Percentiles rank a stretch among this genome's conserved stretches.
These are phyloP conservation scores for Oligia fasciuncula DNA, from an alignment of 2,888 invertebrate species.

Conservation along the genomic window DNA sequence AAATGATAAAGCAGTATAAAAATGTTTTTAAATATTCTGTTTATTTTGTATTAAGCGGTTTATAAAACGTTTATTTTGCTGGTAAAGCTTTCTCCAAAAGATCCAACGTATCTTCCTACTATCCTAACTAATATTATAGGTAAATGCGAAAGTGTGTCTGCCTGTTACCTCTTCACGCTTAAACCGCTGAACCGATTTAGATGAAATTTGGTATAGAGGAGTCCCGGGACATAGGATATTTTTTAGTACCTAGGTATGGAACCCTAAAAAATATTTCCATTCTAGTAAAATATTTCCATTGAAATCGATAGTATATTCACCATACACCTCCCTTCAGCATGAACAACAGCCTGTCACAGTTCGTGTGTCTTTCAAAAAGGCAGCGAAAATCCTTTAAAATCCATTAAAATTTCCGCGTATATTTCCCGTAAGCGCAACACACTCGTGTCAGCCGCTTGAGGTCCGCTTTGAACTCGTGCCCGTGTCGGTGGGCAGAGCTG, in stretches of 20 bases:
- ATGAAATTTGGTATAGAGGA: too few species aligned
- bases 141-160: too few species aligned
- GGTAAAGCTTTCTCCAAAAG: constrained; percentile 15
- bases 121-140: too few species aligned
- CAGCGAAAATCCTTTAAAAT: constrained; percentile 24
- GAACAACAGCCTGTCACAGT: not conserved
- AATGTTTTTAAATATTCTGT: not conserved
- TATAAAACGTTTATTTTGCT: not conserved
- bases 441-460: constrained; percentile 51
- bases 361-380: constrained; percentile 15
- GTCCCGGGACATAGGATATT: too few species aligned
- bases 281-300: not conserved
- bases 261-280: not conserved
- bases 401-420: constrained; percentile 28
- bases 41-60: constrained; percentile 19
- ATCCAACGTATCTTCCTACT: not conserved
- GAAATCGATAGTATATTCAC: not conserved
- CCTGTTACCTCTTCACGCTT: too few species aligned
- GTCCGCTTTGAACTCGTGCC: constrained; percentile 56
- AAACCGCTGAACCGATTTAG: too few species aligned
- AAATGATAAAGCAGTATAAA: not conserved
- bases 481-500: constrained; percentile 51
- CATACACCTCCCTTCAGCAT: not conserved
- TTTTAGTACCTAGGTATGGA: not conserved
- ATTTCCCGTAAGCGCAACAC: constrained; percentile 40